Evolutionary conservation across 2,113 vertebrate species (phyloP), one percentile per base, ranked within the genome.

Genomic region (Hippocampus abdominalis): DNA sequence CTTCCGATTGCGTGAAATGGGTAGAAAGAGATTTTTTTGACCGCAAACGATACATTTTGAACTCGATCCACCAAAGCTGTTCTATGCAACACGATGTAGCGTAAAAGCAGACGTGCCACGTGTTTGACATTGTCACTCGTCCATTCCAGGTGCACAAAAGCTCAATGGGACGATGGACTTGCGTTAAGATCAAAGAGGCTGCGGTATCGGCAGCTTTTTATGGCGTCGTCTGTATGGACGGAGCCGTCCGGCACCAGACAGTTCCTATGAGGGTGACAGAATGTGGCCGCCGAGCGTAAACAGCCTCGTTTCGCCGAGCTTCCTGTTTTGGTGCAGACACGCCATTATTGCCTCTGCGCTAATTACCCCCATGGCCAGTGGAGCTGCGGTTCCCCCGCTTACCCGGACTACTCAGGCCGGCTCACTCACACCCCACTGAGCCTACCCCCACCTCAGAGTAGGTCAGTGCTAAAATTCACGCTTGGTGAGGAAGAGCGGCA

Each of bases 331-430:
- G 46, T 69, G 77, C 70, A 72, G 77, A 78, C 82, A 84, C 60
- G 72, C 79, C 69, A 83, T 90, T 91, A 91, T 77, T 85, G 84
- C 77, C 77, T 89, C 63, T 73, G 65, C 79, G 87, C 78, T 84
- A 89, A 91, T 89, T 90, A 86, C 73, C 69, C 77, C 75, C 63
- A 40, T 64, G 46, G 76, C 73, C 74, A 64, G 66, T 74, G 66
- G 71, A 66, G 74, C 81, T 73, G 73, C 60, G 44, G 73, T 56
- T 32, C 3, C 29, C 74, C 60, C 69, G 56, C 69, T 6, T 66
- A 40, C 63, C 54, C 63, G 56, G 68, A 25, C 78, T 63, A 44
- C 68, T 68, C 60, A 16, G 51, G 53, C 69, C 65, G 32, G 60
- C 65, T 69, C 62, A 69, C 10, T 61, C 57, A 29, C 57, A 54